A percentile compares a stretch with the other conserved stretches of the same genome.
Evolutionary conservation across 1,140 invertebrate species (phyloP).

Genomic region (Bombus difficillimus): DNA sequence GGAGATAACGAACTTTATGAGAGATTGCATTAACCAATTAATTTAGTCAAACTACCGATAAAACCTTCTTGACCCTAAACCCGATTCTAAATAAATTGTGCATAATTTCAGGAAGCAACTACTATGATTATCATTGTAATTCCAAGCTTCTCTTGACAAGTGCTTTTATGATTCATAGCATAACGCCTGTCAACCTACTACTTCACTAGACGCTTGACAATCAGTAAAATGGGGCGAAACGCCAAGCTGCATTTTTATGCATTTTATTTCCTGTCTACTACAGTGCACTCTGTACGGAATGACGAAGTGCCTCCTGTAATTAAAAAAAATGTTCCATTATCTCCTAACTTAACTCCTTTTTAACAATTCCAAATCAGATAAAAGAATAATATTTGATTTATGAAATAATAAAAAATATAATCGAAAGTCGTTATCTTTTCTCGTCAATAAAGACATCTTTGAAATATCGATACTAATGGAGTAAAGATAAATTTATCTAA

Average conservation of each 20-base stretch:
- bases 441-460: not conserved
- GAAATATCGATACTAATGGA: too few species aligned
- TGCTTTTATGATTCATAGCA: not conserved
- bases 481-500: too few species aligned
- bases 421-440: not conserved
- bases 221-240: not conserved
- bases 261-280: not conserved
- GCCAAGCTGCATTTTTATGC: not conserved
- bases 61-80: not conserved
- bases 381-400: too few species aligned
- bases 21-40: not conserved
- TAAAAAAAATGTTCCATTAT: not conserved
- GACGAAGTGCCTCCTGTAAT: not conserved
- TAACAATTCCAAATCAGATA: not conserved
- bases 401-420: too few species aligned
- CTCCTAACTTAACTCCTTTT: not conserved
- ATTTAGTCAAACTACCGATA: not conserved
- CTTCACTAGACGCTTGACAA: not conserved
- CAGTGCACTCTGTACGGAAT: not conserved
- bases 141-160: not conserved
- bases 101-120: not conserved
- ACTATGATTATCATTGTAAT: not conserved
- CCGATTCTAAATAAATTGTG: not conserved
- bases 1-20: not conserved
- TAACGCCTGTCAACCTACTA: not conserved